A percentile compares a stretch with the other conserved stretches of the same genome.
Evolutionary conservation across 2,888 invertebrate species (phyloP).

Genomic region (Drosophila tanythrix): DNA sequence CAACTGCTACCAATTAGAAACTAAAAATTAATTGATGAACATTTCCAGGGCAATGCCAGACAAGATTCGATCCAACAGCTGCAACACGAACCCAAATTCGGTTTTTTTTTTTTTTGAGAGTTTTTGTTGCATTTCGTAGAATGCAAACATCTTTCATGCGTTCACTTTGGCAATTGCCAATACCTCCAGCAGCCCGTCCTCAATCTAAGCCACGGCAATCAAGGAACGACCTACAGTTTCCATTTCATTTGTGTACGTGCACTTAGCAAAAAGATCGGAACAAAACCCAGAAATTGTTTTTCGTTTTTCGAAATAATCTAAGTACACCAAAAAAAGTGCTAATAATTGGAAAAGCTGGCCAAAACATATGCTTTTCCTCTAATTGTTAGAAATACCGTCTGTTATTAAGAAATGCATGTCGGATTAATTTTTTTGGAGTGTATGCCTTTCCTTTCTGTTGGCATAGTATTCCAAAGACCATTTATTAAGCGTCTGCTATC

Average conservation of each 20-base stretch:
- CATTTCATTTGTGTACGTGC: constrained; percentile 51
- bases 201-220: constrained; percentile 41
- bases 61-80: constrained; percentile 17
- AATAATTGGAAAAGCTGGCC: neutral
- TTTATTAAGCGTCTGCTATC: constrained; percentile 76
- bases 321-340: neutral
- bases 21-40: constrained; percentile 55
- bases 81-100: constrained; percentile 10
- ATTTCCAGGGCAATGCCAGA: constrained; percentile 14
- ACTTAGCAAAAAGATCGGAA: neutral
- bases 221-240: constrained; percentile 54
- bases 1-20: constrained; percentile 53
- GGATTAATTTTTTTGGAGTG: neutral
- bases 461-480: constrained; percentile 47
- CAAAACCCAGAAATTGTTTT: neutral
- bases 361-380: neutral
- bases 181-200: neutral
- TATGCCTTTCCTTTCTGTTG: constrained; percentile 3
- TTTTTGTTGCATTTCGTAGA: constrained; percentile 38
- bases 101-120: neutral
- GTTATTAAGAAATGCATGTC: neutral
- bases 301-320: neutral
- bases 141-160: constrained; percentile 61
- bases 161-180: constrained; percentile 20
- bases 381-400: neutral